Evolutionary conservation across 2,888 invertebrate species (phyloP), one percentile per base, ranked within the genome.

Genomic region (Sarcophaga caerulescens): DNA sequence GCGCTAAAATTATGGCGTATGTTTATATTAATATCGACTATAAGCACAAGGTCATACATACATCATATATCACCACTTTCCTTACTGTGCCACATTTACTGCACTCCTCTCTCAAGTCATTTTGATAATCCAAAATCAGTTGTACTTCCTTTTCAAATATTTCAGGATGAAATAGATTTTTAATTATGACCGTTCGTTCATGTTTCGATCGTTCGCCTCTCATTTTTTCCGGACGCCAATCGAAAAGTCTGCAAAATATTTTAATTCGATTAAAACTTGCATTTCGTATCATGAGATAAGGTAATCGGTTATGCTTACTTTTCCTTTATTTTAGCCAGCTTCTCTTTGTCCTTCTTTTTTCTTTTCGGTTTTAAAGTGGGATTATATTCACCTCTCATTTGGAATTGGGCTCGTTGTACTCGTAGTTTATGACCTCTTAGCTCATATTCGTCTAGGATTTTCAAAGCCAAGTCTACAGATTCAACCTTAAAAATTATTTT

Each of bases 211-310:
- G 95, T 90, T 97, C 97, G 1, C 97, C 98, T 52, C 96, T 94
- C 91, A 97, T 94, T 92, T 97, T 97, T 89, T 99, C 99, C 0
- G 99, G 99, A 85, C 97, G 94, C 99, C 99, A 99, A 92, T 98
- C 99, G 92, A 99, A 97, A 71, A 99, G 94, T 91, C 96, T 96
- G 89, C 19, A 78, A 78, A 6, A 63, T 17, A 60, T 19, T 74
- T 52, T 35, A 76, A 62, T 63, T 45, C 25, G 14, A 44, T 59
- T 60, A 52, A 52, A 4, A 52, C 17, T 14, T 14, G 12, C 14
- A 14, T 14, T 1, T 14, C 4, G 12, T 52, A 14, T 52, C 3
- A 0, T 35, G 8, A 1, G 35, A 10, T 52, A 17, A 3, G 14
- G 19, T 35, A n/a, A 23, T 17, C 6, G 35, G 2, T 35, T 35